Conservation (phyloP, 2,888 invertebrate species). For the Drosophila putrida region DNA sequence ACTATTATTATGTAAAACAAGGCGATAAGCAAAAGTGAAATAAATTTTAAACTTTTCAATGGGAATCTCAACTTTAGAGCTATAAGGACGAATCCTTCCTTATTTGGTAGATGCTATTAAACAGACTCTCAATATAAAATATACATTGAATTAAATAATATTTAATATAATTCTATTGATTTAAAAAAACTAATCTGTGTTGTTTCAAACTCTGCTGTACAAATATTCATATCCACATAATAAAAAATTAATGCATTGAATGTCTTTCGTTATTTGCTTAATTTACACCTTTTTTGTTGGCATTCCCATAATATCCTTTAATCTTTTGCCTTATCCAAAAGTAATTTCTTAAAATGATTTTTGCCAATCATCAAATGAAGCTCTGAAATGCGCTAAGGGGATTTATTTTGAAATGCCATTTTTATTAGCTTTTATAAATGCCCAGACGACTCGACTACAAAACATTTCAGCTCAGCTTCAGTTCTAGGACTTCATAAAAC, state of each 20-base stretch:
- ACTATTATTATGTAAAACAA: not conserved
- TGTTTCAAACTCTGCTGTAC: too few relatives aligned
- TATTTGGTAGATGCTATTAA: too few relatives aligned
- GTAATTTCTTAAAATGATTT: not conserved
- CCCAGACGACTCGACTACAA: not conserved
- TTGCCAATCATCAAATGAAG: not conserved
- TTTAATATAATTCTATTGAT: too few relatives aligned
- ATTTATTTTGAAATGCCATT: slow-evolving; percentile 5
- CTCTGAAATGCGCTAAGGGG: not conserved
- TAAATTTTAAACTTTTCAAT: not conserved
- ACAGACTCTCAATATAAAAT: too few relatives aligned
- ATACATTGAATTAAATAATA: too few relatives aligned
- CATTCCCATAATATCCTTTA: too few relatives aligned
- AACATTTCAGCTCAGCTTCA: not conserved
- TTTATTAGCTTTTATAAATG: not conserved
- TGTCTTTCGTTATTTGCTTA: not conserved
- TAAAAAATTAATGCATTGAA: too few relatives aligned
- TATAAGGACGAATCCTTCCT: too few relatives aligned
- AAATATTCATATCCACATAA: too few relatives aligned
- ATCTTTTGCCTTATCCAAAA: not conserved
- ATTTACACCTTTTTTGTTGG: not conserved
- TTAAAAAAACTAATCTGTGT: too few relatives aligned
- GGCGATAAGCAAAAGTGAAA: not conserved
- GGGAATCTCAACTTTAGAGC: too few relatives aligned
- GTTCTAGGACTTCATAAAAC: slow-evolving; percentile 7